Conservation (phyloP, 1,140 invertebrate species). For the Chironomus striatipennis region DNA sequence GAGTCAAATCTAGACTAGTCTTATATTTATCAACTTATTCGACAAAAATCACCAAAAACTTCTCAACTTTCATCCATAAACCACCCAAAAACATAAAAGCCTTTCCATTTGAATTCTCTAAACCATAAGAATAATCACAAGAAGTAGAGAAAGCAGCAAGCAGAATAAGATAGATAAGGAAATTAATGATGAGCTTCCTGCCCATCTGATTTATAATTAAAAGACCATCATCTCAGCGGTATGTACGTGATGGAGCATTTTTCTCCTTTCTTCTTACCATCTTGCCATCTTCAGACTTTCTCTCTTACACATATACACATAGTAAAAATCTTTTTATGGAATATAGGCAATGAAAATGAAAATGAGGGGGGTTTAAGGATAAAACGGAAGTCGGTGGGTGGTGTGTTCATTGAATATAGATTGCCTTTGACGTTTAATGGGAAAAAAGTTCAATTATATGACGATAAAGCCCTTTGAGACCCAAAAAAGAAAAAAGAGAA, state of each 20-base stretch:
- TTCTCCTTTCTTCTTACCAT: not conserved
- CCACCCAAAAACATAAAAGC: no score
- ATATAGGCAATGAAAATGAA: no score
- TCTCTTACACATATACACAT: not conserved
- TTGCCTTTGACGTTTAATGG: not conserved
- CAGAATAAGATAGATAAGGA: not conserved
- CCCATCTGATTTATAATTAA: slow-evolving; percentile 21
- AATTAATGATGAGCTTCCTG: slow-evolving; percentile 21
- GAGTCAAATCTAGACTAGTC: no score
- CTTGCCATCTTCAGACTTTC: not conserved
- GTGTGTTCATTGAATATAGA: slow-evolving; percentile 13
- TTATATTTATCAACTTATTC: no score
- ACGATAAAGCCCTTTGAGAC: not conserved
- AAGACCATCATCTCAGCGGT: slow-evolving; percentile 19
- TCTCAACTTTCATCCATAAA: no score
- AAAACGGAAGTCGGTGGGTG: not conserved
- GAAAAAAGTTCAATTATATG: slow-evolving; percentile 6
- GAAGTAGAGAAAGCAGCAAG: not conserved
- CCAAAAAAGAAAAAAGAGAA: not conserved
- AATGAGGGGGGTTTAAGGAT: not conserved
- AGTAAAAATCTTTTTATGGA: not conserved
- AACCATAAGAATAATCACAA: not conserved
- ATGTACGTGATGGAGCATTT: not conserved
- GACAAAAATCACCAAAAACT: no score
- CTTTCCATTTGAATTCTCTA: no score